phyloP scores from a whole-genome alignment of 2,888 invertebrate genomes.

The Mamestra brassicae region DNA sequence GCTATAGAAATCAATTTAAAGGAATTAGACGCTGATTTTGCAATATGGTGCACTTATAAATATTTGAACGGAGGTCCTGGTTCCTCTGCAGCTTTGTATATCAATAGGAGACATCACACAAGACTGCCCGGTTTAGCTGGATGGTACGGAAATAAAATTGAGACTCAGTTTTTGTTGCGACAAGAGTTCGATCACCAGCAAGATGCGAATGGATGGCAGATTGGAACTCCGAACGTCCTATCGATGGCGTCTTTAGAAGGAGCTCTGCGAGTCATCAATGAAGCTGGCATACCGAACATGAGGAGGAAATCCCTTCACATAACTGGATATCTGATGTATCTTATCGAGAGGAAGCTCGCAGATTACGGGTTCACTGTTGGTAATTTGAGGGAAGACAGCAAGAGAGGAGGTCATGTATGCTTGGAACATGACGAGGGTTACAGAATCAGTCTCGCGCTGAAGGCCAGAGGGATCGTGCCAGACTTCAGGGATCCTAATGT shows the following conservation, averaged over 20 bases:
- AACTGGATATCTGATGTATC: conserved; percentile 83
- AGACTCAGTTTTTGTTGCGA: conserved; percentile 78
- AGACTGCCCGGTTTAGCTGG: conserved; percentile 80
- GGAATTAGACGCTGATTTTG: conserved; percentile 82
- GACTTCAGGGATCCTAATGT: conserved; percentile 84
- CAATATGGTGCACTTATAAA: conserved; percentile 87
- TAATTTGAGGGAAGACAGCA: conserved; percentile 76
- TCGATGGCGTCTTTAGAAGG: conserved; percentile 84
- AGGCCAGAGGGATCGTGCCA: conserved; percentile 76
- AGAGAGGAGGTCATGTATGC: conserved; percentile 83
- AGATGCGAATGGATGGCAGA: conserved; percentile 83
- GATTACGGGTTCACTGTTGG: conserved; percentile 80
- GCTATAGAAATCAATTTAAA: conserved; percentile 80
- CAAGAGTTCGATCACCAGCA: conserved; percentile 84
- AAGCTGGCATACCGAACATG: conserved; percentile 80
- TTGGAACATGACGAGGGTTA: conserved; percentile 82
- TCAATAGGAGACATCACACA: conserved; percentile 82
- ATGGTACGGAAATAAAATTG: conserved; percentile 82
- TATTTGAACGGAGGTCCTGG: conserved; percentile 86
- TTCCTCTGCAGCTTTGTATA: conserved; percentile 78
- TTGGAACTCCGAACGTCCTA: conserved; percentile 79
- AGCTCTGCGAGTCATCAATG: conserved; percentile 77
- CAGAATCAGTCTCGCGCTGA: conserved; percentile 80
- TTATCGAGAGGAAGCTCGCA: conserved; percentile 77
- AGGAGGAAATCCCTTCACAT: conserved; percentile 83